Evolutionary conservation across 2,113 vertebrate genomes (phyloP).

Genomic region (Mustelus asterias): DNA sequence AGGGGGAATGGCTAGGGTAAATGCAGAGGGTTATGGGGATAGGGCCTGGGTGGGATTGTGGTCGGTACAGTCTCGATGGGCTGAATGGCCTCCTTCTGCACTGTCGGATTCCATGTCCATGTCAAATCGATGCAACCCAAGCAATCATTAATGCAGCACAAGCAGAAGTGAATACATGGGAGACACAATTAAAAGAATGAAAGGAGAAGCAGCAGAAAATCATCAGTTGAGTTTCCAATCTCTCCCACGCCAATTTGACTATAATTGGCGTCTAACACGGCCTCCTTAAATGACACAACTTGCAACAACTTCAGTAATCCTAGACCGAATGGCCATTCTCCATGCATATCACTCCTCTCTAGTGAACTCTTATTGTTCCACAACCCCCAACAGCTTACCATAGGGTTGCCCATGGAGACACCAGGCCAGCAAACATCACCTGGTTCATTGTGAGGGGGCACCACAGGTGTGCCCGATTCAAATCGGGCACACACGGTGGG

Average conservation of each 20-base stretch:
- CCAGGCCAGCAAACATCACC: background rate
- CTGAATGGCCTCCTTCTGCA: too few relatives aligned
- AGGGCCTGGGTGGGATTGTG: too few relatives aligned
- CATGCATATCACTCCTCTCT: background rate
- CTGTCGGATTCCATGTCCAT: too few relatives aligned
- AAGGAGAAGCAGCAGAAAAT: background rate
- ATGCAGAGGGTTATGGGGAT: too few relatives aligned
- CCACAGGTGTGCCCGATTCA: background rate
- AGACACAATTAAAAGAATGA: background rate
- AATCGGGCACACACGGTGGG: background rate
- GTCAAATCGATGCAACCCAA: background rate
- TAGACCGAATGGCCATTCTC: background rate
- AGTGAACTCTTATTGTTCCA: background rate
- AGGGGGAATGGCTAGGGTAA: too few relatives aligned
- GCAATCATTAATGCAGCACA: background rate
- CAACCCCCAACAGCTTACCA: background rate
- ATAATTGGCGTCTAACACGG: too few relatives aligned
- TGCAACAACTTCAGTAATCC: background rate
- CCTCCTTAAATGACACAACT: too few relatives aligned
- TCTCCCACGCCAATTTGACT: background rate
- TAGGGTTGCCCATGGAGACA: background rate
- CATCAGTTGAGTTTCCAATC: background rate
- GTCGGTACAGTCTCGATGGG: too few relatives aligned
- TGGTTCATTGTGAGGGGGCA: conserved; percentile 40
- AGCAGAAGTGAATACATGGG: background rate